A percentile compares a stretch with the other conserved stretches of the same genome.
Evolutionary conservation across 2,888 invertebrate species (phyloP).

Genomic region (Orchesellides sinensis): DNA sequence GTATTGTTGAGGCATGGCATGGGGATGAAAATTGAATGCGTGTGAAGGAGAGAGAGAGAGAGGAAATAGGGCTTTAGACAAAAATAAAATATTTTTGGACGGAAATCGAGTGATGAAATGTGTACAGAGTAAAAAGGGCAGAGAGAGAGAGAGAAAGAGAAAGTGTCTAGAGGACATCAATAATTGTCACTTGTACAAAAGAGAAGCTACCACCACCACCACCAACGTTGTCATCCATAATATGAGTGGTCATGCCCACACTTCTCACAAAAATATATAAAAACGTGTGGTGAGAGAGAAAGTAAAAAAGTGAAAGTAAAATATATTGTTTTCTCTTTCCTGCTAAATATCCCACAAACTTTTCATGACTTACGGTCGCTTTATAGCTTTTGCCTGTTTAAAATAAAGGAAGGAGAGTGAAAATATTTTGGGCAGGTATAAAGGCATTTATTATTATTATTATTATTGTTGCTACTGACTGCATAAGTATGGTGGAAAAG

Average conservation of each 20-base stretch:
- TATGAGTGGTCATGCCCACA: not conserved
- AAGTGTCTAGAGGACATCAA: constrained; percentile 37
- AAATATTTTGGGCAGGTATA: no score
- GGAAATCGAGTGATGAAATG: not conserved
- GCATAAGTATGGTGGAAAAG: no score
- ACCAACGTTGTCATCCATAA: not conserved
- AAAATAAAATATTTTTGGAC: not conserved
- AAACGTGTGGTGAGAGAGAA: not conserved
- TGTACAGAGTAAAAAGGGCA: not conserved
- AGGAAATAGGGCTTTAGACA: not conserved
- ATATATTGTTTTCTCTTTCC: not conserved
- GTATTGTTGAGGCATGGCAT: not conserved
- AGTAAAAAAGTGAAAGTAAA: not conserved
- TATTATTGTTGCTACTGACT: no score
- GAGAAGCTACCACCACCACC: not conserved
- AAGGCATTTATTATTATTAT: no score
- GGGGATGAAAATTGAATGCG: not conserved
- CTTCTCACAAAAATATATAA: not conserved
- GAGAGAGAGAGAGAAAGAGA: constrained; percentile 5
- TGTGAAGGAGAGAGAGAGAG: not conserved
- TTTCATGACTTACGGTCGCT: no score
- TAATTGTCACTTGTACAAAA: constrained; percentile 47
- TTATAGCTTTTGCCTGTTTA: no score
- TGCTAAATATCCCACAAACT: no score
- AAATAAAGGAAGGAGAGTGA: no score